Evolutionary conservation across 2,888 invertebrate species (phyloP).

Genomic region (Eledona agricola): DNA sequence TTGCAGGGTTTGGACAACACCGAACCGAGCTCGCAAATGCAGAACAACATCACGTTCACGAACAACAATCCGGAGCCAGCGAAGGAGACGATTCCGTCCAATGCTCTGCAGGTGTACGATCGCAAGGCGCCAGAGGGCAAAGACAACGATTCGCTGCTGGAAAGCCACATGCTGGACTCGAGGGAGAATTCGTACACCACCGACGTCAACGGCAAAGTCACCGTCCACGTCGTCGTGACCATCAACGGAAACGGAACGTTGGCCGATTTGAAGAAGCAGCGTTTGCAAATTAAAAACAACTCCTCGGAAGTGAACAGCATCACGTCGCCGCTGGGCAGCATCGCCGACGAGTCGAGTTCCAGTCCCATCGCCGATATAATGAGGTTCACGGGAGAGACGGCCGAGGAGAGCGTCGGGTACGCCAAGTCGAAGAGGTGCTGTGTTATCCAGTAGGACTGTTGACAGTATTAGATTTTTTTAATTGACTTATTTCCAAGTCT

Average conservation of each 20-base stretch:
- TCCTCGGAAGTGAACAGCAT: slow-evolving; percentile 63
- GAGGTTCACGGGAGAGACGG: slow-evolving; percentile 74
- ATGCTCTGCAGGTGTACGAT: slow-evolving; percentile 45
- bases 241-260: slow-evolving; percentile 82
- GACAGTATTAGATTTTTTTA: slow-evolving; percentile 26
- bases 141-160: slow-evolving; percentile 76
- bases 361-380: slow-evolving; percentile 64
- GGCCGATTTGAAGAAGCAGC: slow-evolving; percentile 92
- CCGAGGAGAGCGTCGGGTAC: slow-evolving; percentile 81
- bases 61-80: slow-evolving; percentile 36
- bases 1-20: slow-evolving; percentile 52
- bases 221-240: slow-evolving; percentile 73
- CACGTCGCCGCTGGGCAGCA: slow-evolving; percentile 59
- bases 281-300: slow-evolving; percentile 81
- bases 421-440: slow-evolving; percentile 77
- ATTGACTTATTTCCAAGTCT: slow-evolving; percentile 1
- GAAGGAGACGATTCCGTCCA: slow-evolving; percentile 28
- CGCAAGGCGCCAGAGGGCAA: slow-evolving; percentile 83
- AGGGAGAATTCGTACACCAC: slow-evolving; percentile 69
- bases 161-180: slow-evolving; percentile 70
- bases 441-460: slow-evolving; percentile 70
- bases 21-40: slow-evolving; percentile 34
- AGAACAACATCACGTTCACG: slow-evolving; percentile 33
- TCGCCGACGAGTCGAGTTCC: slow-evolving; percentile 63
- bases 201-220: slow-evolving; percentile 81